Conservation (phyloP, 1,140 invertebrate genomes). For the Hycleus phaleratus region DNA sequence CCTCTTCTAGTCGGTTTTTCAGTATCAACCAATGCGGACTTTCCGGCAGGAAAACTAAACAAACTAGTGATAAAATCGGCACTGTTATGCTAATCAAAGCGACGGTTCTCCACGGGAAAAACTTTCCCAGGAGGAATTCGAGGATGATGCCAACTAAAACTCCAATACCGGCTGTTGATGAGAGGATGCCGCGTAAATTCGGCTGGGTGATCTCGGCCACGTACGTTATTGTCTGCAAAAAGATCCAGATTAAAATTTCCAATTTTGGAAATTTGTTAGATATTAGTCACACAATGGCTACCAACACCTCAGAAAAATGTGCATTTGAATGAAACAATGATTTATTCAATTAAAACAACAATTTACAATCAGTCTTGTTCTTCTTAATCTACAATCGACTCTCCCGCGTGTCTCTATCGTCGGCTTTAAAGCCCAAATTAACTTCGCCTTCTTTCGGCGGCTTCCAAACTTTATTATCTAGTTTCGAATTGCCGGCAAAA, state of each 20-base stretch:
- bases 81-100: conserved; percentile 57
- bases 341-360: conserved; percentile 2
- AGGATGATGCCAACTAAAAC: conserved; percentile 64
- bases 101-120: conserved; percentile 59
- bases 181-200: conserved; percentile 60
- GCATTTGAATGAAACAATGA: neutral
- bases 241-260: neutral
- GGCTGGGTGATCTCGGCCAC: conserved; percentile 72
- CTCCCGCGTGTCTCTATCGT: neutral
- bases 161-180: conserved; percentile 60
- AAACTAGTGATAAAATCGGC: conserved; percentile 54
- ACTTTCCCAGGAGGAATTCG: conserved; percentile 58
- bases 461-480: conserved; percentile 29
- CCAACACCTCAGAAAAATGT: no score
- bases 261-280: no score
- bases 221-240: conserved; percentile 60
- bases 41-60: conserved; percentile 62
- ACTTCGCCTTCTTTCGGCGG: neutral
- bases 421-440: neutral
- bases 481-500: conserved; percentile 50
- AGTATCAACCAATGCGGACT: conserved; percentile 66
- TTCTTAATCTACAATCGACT: neutral
- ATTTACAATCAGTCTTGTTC: conserved; percentile 6
- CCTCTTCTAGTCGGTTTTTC: conserved; percentile 51
- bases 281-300: conserved; percentile 3